Evolutionary conservation across 1,140 invertebrate species (phyloP).

Genomic region (Bradysia coprophila): DNA sequence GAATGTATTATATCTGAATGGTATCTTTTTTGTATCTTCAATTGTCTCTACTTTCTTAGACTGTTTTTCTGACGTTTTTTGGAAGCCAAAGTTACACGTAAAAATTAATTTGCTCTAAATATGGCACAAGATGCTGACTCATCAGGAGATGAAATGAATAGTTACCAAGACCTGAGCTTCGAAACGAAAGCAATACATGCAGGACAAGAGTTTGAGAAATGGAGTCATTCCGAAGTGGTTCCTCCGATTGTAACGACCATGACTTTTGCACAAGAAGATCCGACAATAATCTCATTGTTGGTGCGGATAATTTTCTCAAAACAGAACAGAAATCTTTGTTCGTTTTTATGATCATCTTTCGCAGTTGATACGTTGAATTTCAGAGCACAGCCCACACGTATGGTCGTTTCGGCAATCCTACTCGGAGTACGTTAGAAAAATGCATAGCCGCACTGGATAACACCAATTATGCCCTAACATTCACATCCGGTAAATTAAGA

Average conservation of each 20-base stretch:
- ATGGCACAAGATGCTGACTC: too few species aligned
- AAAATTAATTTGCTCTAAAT: too few species aligned
- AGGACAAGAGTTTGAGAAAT: slow-evolving; percentile 78
- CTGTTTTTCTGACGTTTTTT: too few species aligned
- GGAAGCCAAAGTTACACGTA: too few species aligned
- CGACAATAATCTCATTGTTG: slow-evolving; percentile 26
- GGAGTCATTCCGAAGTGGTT: slow-evolving; percentile 50
- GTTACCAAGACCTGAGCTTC: background rate
- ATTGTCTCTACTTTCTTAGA: too few species aligned
- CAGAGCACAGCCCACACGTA: slow-evolving; percentile 55
- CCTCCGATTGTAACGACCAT: slow-evolving; percentile 80
- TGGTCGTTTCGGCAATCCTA: slow-evolving; percentile 81
- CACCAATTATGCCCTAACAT: slow-evolving; percentile 61
- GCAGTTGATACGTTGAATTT: background rate
- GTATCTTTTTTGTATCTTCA: too few species aligned
- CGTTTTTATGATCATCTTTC: background rate
- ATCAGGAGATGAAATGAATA: background rate
- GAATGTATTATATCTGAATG: too few species aligned
- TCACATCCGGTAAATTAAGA: too few species aligned
- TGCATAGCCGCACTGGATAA: slow-evolving; percentile 74
- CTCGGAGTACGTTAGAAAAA: slow-evolving; percentile 64
- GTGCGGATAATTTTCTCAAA: background rate
- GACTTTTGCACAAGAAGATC: slow-evolving; percentile 81
- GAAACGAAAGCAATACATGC: slow-evolving; percentile 72
- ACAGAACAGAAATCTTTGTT: background rate